Base-by-base conservation (phyloP, 92 coral and sea anemone genomes). In the Plumapathes pennacea region DNA sequence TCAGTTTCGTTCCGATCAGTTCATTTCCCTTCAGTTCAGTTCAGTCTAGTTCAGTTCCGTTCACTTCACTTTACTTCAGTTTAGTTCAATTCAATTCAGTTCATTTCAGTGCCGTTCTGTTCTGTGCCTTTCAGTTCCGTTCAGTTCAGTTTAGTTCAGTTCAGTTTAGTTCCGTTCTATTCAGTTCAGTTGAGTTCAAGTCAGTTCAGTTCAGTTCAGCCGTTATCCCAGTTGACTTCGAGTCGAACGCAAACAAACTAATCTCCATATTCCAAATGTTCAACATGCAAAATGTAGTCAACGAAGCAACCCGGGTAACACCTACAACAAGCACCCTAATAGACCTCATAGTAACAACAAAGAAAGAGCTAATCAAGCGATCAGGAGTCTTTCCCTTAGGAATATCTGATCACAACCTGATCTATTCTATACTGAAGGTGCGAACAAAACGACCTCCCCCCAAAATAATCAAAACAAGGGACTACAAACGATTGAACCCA, bases 401-500 rank as follows among this genome's bases (percentile, higher is more conserved):
- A 11, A 39, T 67, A 27, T 41, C 42, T 20, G 75, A 54, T 55
- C 57, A 69, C 48, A 45, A 51, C 26, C 23, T 56, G 23, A 59
- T 13, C 66, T 64, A 56, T 26, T 72, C 74, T 13, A 45, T 54
- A 25, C 21, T 57, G 34, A 32, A 45, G 5, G 69, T 65, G 2
- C 25, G 25, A 25, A 13, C 41, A 39, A 59, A 56, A 48, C 55
- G 82, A 75, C 68, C 62, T n/a, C 74, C 68, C 12, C 74, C 82
- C 19, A 48, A 40, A 13, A 23, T 46, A 14, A 56, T 56, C 39
- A 46, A 41, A 38, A 64, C 58, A 57, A 57, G 49, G 33, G 18
- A 57, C 39, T 65, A 38, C 32, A 65, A 50, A 24, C 25, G 64
- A 57, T 38, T 39, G 64, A 50, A 57, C 36, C 25, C 20, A 53